phyloP scores from a whole-genome alignment of 2,888 invertebrate genomes.

The Nesidiocoris tenuis region DNA sequence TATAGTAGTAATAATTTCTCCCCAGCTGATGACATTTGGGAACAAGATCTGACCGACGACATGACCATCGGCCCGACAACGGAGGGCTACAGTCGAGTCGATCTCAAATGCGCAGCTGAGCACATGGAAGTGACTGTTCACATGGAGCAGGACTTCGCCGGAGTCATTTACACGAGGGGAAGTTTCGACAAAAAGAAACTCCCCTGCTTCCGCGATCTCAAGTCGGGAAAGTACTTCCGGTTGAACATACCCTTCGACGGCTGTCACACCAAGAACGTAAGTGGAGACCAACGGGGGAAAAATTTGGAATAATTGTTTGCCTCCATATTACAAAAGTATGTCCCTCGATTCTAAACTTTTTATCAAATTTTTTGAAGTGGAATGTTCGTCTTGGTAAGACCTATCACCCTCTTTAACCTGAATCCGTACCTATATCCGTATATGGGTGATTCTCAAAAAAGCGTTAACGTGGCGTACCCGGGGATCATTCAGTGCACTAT shows the following conservation, averaged over 20 bases:
- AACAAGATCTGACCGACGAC: conserved; percentile 60
- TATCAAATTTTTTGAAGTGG: too few relatives aligned
- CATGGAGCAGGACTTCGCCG: conserved; percentile 56
- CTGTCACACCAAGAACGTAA: conserved; percentile 60
- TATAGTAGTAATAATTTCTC: too few relatives aligned
- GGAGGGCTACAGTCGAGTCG: conserved; percentile 61
- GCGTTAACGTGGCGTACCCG: too few relatives aligned
- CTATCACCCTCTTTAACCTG: too few relatives aligned
- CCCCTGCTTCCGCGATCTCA: conserved; percentile 61
- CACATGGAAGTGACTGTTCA: conserved; percentile 57
- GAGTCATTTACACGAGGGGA: conserved; percentile 65
- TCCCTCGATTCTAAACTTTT: too few relatives aligned
- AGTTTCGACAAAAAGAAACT: conserved; percentile 61
- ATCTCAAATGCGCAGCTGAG: conserved; percentile 61
- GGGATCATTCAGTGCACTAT: too few relatives aligned
- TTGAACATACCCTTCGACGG: conserved; percentile 61
- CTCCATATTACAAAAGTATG: background rate
- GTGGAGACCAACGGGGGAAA: too few relatives aligned
- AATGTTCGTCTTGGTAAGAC: too few relatives aligned
- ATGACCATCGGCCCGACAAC: conserved; percentile 62
- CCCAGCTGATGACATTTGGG: conserved; percentile 56
- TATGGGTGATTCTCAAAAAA: too few relatives aligned
- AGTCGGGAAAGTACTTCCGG: conserved; percentile 56
- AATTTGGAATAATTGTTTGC: background rate
- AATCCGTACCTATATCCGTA: too few relatives aligned